Percentiles rank a stretch among this genome's conserved stretches.
Evolutionary conservation across 2,888 invertebrate species (phyloP).

Genomic region (Aspidapion aeneum): DNA sequence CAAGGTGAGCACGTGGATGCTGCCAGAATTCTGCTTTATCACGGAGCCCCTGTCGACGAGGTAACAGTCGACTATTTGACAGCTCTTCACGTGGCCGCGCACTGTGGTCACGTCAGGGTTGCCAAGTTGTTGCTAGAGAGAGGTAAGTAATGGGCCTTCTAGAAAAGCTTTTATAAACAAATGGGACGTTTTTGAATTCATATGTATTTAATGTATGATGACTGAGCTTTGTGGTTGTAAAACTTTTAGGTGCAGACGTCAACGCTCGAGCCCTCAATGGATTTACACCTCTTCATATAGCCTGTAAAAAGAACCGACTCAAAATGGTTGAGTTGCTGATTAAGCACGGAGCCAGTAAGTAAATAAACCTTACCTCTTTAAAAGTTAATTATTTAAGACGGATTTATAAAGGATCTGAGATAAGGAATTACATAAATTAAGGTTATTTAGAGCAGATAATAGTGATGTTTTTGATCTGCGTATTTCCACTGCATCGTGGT

Average conservation of each 20-base stretch:
- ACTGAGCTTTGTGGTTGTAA: no score
- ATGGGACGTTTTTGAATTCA: no score
- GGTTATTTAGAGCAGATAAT: no score
- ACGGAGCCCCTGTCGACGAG: slow-evolving; percentile 97
- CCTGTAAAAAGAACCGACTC: slow-evolving; percentile 97
- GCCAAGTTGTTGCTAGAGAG: slow-evolving; percentile 88
- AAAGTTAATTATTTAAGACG: no score
- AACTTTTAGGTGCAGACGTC: slow-evolving; percentile 88
- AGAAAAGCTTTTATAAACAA: no score
- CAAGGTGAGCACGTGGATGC: slow-evolving; percentile 99
- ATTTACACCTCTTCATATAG: slow-evolving; percentile 96
- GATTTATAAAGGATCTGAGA: no score
- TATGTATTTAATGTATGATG: no score
- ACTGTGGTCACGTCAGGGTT: slow-evolving; percentile 90
- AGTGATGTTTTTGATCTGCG: no score
- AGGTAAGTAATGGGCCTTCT: slow-evolving; percentile 37
- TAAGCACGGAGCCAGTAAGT: slow-evolving; percentile 86
- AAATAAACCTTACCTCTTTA: no score
- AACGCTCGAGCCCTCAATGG: slow-evolving; percentile 96
- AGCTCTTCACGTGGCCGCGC: slow-evolving; percentile 93
- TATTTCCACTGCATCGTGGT: no score
- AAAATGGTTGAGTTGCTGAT: slow-evolving; percentile 93
- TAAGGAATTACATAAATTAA: no score
- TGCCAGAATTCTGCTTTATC: slow-evolving; percentile 84
- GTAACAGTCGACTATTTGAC: slow-evolving; percentile 98